Evolutionary conservation across 2,797 vertebrate species (phyloP).

Genomic region (Cheirogaleus major): DNA sequence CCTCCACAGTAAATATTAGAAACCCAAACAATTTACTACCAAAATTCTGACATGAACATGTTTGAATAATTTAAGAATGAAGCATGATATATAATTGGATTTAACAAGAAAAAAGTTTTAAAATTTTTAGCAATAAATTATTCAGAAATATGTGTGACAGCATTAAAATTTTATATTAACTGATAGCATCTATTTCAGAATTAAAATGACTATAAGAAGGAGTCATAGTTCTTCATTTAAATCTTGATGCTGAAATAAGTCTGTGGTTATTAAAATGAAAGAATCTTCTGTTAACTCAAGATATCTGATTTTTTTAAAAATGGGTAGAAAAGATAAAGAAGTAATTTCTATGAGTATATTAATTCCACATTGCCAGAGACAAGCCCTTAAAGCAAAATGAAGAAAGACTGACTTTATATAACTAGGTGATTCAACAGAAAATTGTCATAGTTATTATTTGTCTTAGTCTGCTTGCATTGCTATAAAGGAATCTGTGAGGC

Average conservation of each 20-base stretch:
- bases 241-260: conserved; percentile 17
- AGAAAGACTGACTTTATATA: background rate
- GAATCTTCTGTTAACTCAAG: background rate
- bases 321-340: background rate
- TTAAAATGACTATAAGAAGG: conserved; percentile 69
- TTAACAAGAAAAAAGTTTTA: conserved; percentile 49
- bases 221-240: background rate
- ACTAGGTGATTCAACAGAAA: background rate
- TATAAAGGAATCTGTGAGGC: background rate
- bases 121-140: conserved; percentile 56
- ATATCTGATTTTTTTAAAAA: background rate
- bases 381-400: background rate
- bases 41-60: conserved; percentile 47
- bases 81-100: conserved; percentile 45
- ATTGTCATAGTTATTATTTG: background rate
- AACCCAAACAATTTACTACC: conserved; percentile 28
- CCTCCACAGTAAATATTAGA: conserved; percentile 37
- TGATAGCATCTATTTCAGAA: conserved; percentile 54
- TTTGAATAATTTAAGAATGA: conserved; percentile 46
- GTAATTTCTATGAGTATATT: background rate
- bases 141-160: conserved; percentile 61
- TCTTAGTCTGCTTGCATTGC: background rate
- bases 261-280: conserved; percentile 12
- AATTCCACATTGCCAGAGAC: background rate
- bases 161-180: background rate